phyloP scores from a whole-genome alignment of 1,140 invertebrate genomes.

The Pachyrhynchus sulphureomaculatus region DNA sequence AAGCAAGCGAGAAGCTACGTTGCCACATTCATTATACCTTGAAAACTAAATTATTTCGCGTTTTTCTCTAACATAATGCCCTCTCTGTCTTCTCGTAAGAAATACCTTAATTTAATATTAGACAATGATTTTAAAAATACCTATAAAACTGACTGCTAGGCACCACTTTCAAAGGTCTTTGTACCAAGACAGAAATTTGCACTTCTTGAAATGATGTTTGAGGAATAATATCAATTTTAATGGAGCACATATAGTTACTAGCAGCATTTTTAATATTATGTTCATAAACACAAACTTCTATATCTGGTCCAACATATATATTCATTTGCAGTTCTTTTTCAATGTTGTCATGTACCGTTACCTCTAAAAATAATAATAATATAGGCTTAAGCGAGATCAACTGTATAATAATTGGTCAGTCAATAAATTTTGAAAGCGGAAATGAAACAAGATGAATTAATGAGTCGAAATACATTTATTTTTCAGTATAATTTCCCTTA shows the following conservation, averaged over 20 bases:
- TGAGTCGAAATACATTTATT: no score
- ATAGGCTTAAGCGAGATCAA: background rate
- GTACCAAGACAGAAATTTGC: constrained; percentile 56
- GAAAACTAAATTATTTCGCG: no score
- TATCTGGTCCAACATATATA: constrained; percentile 48
- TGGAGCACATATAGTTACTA: constrained; percentile 51
- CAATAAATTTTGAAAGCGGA: no score
- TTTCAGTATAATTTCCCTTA: no score
- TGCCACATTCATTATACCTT: no score
- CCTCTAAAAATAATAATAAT: constrained; percentile 25
- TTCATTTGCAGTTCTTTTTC: constrained; percentile 54
- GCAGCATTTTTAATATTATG: constrained; percentile 40
- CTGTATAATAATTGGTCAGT: no score
- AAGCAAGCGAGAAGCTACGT: no score
- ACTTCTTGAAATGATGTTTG: constrained; percentile 56
- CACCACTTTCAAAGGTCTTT: constrained; percentile 55
- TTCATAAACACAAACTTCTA: constrained; percentile 44
- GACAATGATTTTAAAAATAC: no score
- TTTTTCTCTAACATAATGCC: no score
- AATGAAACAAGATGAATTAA: no score
- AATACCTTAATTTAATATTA: no score
- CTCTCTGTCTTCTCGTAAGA: no score
- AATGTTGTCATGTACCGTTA: constrained; percentile 16
- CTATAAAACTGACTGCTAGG: constrained; percentile 52
- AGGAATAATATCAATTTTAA: constrained; percentile 55